Base-by-base conservation (phyloP, 23 tunicate species). In the Pegea sp. region DNA sequence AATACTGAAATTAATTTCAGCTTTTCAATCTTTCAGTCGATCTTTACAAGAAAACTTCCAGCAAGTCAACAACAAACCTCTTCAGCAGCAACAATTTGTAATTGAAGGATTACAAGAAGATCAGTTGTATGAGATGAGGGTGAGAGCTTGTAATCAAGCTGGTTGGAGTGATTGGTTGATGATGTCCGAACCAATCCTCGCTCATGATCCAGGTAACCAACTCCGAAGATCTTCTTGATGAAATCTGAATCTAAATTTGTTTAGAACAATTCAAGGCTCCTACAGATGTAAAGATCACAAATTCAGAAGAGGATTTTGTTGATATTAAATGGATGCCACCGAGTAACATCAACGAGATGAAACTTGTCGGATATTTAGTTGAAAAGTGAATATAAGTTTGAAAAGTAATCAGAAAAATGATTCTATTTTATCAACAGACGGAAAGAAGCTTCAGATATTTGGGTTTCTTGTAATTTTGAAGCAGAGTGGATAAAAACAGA, bases 11-110 rank as follows among this genome's bases (percentile, higher is more conserved):
- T 28, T 8, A 22, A 22, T 8, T 22, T 56, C 50, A 8, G 51
- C 18, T 0, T 25, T 57, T 57, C 13, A n/a, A n/a, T n/a, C n/a
- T n/a, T 63, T 16, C 44, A 70, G 78, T 43, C 78, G 78, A 27
- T 75, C 69, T 0, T 60, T 61, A 29, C 88, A 88, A 3, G 88
- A 88, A 0, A 77, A 89, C 46, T 89, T 77, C 46, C 60, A 30
- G 21, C 98, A 75, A 24, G 81, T 89, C 24, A 89, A 89, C 76
- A 89, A 89, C 81, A 89, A 89, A 28, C 70, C 98, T 8, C 42
- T 89, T 59, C 67, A 34, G 1, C 80, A 89, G 49, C 80, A 90
- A 23, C 90, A 89, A 24, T 89, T 76, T 49, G 70, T 79, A n/a
- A 69, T 89, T 27, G 86, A 62, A 25, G 81, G 70, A 11, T 51